Percentiles rank a stretch among this genome's conserved stretches.
These are phyloP conservation scores for Pocillopora verrucosa DNA, from an alignment of 64 coral and sea anemone species.

Conservation along the genomic window DNA sequence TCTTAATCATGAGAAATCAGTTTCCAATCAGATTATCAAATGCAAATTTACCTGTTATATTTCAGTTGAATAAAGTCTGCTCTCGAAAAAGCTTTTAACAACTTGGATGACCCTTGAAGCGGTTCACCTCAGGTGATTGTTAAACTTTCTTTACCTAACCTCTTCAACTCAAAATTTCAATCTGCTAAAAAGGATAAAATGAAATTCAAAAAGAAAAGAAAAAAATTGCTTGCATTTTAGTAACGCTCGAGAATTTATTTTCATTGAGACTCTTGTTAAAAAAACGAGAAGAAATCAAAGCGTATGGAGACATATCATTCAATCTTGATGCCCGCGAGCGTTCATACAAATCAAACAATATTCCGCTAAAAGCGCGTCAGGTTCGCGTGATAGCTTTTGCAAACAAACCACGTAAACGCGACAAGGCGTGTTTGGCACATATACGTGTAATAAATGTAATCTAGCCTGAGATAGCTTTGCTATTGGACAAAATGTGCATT, in stretches of 20 bases:
- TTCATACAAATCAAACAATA: not conserved
- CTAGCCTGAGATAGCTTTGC: not conserved
- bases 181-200: too few species aligned
- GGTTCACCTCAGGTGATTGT: too few species aligned
- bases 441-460: not conserved
- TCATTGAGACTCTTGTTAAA: too few species aligned
- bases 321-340: not conserved
- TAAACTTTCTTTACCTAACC: too few species aligned
- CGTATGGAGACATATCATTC: not conserved
- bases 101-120: too few species aligned
- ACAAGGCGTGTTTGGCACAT: not conserved
- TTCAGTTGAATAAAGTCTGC: too few species aligned
- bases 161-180: too few species aligned
- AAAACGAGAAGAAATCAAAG: not conserved
- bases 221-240: too few species aligned
- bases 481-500: not conserved
- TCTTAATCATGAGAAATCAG: not conserved
- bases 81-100: too few species aligned
- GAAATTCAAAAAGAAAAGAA: too few species aligned
- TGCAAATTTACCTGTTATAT: too few species aligned
- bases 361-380: constrained; percentile 4
- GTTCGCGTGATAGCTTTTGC: not conserved
- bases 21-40: not conserved
- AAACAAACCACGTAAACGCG: not conserved
- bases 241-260: too few species aligned